Percentiles rank a stretch among this genome's conserved stretches.
phyloP scores from a whole-genome alignment of 2,888 invertebrate genomes.

The Trichopria drosophilae region DNA sequence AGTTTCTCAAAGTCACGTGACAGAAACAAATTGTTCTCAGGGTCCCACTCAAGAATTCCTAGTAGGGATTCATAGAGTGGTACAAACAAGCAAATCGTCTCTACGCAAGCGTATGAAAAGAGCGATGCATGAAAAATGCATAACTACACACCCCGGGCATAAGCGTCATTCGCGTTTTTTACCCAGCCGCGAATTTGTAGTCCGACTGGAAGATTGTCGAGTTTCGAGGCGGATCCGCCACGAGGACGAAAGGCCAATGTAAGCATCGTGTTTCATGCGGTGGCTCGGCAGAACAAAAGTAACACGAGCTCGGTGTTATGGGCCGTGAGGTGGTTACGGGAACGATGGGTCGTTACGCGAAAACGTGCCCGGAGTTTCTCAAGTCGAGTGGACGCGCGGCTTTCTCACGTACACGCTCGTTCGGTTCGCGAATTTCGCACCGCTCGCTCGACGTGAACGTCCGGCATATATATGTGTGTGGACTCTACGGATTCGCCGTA shows the following conservation, averaged over 20 bases:
- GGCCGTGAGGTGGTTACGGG: constrained; percentile 36
- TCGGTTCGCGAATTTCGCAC: constrained; percentile 12
- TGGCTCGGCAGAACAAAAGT: constrained; percentile 31
- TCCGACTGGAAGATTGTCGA: constrained; percentile 5
- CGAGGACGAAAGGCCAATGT: constrained; percentile 12
- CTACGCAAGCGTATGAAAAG: no score
- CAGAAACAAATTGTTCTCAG: no score
- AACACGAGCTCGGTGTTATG: constrained; percentile 29
- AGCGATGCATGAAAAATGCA: no score
- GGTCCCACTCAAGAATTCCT: no score
- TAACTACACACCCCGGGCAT: no score
- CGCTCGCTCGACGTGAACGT: no score
- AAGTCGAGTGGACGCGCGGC: constrained; percentile 3
- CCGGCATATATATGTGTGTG: no score
- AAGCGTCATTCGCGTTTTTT: no score
- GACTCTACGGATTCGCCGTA: no score
- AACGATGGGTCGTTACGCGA: constrained; percentile 34
- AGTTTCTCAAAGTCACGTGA: no score
- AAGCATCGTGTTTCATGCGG: constrained; percentile 26
- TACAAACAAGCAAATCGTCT: no score
- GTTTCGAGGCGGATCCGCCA: constrained; percentile 12
- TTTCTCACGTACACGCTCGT: constrained; percentile 13
- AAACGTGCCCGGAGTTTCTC: constrained; percentile 35
- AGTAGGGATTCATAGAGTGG: no score
- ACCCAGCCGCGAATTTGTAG: constrained; percentile 16